These are phyloP conservation scores for Anguilla rostrata DNA, from an alignment of 2,113 vertebrate species.

Conservation along the genomic window DNA sequence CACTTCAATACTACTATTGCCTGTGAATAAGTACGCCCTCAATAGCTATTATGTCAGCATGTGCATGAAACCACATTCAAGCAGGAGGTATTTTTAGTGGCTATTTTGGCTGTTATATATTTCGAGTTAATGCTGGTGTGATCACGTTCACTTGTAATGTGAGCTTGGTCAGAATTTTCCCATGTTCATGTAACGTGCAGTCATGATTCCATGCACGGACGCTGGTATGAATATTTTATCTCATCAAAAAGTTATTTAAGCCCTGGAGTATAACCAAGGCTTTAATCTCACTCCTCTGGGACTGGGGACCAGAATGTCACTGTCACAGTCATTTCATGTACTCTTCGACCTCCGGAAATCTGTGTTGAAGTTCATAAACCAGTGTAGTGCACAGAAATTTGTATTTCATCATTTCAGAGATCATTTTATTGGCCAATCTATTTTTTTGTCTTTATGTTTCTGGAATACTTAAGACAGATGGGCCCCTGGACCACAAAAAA, in stretches of 20 bases:
- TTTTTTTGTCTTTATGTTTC: constrained; percentile 1
- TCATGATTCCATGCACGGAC: background rate
- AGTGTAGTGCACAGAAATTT: background rate
- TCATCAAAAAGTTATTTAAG: background rate
- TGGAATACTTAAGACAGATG: constrained; percentile 9
- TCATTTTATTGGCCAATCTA: background rate
- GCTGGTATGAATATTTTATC: background rate
- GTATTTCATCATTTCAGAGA: constrained; percentile 17
- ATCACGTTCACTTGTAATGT: background rate
- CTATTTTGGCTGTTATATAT: background rate
- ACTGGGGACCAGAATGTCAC: background rate
- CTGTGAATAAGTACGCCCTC: background rate
- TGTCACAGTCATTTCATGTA: background rate
- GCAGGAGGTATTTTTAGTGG: background rate
- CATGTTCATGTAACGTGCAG: background rate
- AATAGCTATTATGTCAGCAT: background rate
- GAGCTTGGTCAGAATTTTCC: background rate
- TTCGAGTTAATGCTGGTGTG: background rate
- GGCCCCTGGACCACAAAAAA: background rate
- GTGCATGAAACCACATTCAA: background rate
- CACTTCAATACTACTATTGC: background rate
- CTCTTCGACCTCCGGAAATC: background rate
- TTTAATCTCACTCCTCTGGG: background rate
- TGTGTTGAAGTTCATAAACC: constrained; percentile 8
- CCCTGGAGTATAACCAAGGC: background rate